Evolutionary conservation across 2,797 vertebrate genomes (phyloP).

Genomic region (Poecilia wingei): DNA sequence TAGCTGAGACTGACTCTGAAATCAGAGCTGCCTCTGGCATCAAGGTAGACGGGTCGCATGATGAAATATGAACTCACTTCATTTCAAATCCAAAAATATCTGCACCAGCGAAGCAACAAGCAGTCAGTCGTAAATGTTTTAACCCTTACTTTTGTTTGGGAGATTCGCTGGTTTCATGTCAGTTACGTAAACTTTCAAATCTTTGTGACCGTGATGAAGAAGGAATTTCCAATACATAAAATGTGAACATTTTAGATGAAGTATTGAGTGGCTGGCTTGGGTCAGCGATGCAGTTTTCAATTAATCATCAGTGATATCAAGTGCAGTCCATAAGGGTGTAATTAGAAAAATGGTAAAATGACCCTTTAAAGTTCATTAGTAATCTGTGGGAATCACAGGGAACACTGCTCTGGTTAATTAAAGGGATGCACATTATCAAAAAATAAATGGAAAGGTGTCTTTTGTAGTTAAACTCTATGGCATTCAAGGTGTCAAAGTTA

Average conservation of each 20-base stretch:
- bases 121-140: background rate
- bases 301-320: slow-evolving; percentile 46
- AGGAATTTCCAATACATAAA: background rate
- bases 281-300: slow-evolving; percentile 40
- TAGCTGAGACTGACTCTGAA: background rate
- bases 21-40: background rate
- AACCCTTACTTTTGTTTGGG: background rate
- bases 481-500: slow-evolving; percentile 62
- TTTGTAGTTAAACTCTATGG: slow-evolving; percentile 80
- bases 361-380: slow-evolving; percentile 63
- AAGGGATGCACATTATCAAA: slow-evolving; percentile 66
- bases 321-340: slow-evolving; percentile 42
- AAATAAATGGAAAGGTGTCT: slow-evolving; percentile 69
- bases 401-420: slow-evolving; percentile 60
- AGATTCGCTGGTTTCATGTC: too few species aligned
- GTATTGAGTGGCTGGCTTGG: background rate
- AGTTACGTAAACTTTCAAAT: background rate
- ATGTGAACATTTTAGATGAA: background rate
- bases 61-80: background rate
- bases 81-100: slow-evolving; percentile 2
- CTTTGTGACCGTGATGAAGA: background rate
- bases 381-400: slow-evolving; percentile 58
- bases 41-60: background rate
- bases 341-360: slow-evolving; percentile 63
- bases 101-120: background rate